phyloP scores from a whole-genome alignment of 2,113 vertebrate species.

The Myrmophylax atrothorax region DNA sequence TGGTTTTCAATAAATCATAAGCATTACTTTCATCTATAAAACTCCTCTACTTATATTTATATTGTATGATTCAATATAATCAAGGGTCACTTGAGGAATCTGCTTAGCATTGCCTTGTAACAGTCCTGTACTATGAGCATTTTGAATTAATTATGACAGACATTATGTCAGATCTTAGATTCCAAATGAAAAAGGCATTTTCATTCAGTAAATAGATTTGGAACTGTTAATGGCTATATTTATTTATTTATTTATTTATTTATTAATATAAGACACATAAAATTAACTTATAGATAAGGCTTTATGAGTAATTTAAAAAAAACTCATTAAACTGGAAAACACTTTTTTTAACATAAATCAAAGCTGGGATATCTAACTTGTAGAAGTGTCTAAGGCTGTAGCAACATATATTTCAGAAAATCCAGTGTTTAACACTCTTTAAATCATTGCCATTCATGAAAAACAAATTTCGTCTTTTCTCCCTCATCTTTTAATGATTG shows the following conservation, averaged over 20 bases:
- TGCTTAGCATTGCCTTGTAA: background rate
- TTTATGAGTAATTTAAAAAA: background rate
- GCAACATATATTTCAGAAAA: background rate
- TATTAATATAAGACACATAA: background rate
- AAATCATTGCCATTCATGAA: background rate
- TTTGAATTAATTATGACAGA: background rate
- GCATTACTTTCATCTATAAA: background rate
- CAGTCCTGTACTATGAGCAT: background rate
- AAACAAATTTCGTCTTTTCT: background rate
- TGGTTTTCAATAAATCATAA: background rate
- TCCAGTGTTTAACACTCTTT: background rate
- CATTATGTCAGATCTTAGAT: background rate
- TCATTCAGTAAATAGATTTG: background rate
- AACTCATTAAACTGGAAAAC: background rate
- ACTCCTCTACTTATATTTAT: too few relatives aligned
- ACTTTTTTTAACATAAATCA: background rate
- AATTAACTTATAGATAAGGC: background rate
- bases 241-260: rapidly evolving
- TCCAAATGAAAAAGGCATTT: background rate
- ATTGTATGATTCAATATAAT: background rate
- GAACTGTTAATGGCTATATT: background rate
- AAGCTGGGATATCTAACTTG: background rate
- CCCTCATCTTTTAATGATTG: background rate
- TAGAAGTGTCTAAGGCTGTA: background rate
- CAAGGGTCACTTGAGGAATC: background rate